A percentile compares a stretch with the other conserved stretches of the same genome.
These are phyloP conservation scores for Cryptosula pallasiana DNA, from an alignment of 2,888 invertebrate species.

Conservation along the genomic window DNA sequence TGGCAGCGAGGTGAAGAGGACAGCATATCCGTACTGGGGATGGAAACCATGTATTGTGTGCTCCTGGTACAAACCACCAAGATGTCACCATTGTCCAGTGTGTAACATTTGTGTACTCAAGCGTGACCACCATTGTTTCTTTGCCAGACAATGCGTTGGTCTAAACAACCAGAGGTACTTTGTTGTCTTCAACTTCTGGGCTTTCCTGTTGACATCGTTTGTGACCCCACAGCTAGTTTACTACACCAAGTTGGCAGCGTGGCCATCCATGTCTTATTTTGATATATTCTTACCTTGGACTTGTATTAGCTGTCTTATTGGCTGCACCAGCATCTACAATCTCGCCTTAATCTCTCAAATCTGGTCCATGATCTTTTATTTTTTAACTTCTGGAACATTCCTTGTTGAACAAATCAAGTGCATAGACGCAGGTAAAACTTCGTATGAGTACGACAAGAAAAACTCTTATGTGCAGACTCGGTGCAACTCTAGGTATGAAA, in stretches of 20 bases:
- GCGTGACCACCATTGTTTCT: slow-evolving; percentile 49
- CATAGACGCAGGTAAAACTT: slow-evolving; percentile 35
- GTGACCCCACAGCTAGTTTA: slow-evolving; percentile 26
- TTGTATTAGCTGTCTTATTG: background rate
- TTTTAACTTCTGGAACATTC: slow-evolving; percentile 34
- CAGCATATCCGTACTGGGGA: slow-evolving; percentile 45
- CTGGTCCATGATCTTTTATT: slow-evolving; percentile 35
- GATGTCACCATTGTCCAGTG: slow-evolving; percentile 46
- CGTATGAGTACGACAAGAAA: slow-evolving; percentile 34
- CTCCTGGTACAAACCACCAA: slow-evolving; percentile 39
- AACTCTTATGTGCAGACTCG: background rate
- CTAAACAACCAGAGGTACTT: slow-evolving; percentile 45
- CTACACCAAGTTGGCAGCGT: background rate
- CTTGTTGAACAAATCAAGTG: slow-evolving; percentile 32
- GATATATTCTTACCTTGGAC: background rate
- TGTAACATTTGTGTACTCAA: slow-evolving; percentile 45
- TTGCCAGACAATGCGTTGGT: slow-evolving; percentile 45
- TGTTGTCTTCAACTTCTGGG: slow-evolving; percentile 42
- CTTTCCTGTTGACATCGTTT: slow-evolving; percentile 33
- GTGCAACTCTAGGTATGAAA: background rate
- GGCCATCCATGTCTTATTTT: background rate
- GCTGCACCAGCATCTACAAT: slow-evolving; percentile 27
- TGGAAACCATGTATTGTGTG: slow-evolving; percentile 45
- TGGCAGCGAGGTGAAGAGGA: slow-evolving; percentile 25
- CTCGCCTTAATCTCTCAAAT: slow-evolving; percentile 32